Percentiles rank a stretch among this genome's conserved stretches.
Conservation (phyloP, 2,113 vertebrate species). For the Sprattus sprattus region DNA sequence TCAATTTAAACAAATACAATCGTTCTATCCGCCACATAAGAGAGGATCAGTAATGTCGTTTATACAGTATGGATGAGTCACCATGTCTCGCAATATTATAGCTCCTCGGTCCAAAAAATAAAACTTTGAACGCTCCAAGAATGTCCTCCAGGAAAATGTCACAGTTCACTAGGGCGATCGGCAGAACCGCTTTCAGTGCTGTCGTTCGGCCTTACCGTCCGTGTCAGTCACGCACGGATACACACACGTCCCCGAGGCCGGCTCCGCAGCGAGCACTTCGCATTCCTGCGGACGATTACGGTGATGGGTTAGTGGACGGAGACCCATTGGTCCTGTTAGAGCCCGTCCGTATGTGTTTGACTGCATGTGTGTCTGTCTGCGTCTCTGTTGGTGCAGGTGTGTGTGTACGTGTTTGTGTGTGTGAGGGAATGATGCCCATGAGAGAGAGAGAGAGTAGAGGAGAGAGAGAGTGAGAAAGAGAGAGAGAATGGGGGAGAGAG, state of each 20-base stretch:
- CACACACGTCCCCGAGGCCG: too few relatives aligned
- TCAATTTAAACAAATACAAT: not conserved
- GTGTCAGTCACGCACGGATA: not conserved
- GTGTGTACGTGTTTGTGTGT: not conserved
- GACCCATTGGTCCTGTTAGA: slow-evolving; percentile 2
- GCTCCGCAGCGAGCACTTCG: too few relatives aligned
- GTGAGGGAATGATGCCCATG: not conserved
- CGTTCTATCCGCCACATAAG: not conserved
- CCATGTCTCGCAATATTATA: not conserved
- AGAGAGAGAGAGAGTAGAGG: not conserved
- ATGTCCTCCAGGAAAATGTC: slow-evolving; percentile 8
- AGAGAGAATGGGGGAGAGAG: not conserved
- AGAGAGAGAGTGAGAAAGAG: not conserved
- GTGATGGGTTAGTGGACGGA: slow-evolving; percentile 8
- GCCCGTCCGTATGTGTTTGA: not conserved
- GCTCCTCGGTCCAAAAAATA: not conserved
- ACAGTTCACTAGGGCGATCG: not conserved
- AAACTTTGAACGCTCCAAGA: not conserved
- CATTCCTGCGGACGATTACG: not conserved
- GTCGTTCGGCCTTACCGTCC: not conserved
- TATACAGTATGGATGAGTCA: not conserved
- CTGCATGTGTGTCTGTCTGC: not conserved
- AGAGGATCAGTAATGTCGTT: not conserved
- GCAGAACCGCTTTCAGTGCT: not conserved
- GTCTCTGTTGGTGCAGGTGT: slow-evolving; percentile 8